A percentile compares a stretch with the other conserved stretches of the same genome.
Conservation (phyloP, 2,797 vertebrate genomes). For the Platyrinchus mystaceus region DNA sequence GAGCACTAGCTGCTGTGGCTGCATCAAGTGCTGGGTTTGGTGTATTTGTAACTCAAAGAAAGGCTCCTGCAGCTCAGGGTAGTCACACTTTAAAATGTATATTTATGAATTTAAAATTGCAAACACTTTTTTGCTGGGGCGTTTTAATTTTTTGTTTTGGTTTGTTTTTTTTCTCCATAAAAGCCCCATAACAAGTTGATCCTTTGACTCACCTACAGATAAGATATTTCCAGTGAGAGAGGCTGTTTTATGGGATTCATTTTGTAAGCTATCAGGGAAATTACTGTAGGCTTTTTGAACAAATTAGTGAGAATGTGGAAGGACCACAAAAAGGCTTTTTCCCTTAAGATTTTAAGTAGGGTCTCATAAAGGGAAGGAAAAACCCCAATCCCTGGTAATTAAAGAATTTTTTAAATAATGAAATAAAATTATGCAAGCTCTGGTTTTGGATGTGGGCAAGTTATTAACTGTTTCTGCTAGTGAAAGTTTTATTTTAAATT, state of each 20-base stretch:
- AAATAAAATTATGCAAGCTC: background rate
- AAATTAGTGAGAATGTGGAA: background rate
- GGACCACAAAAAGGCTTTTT: background rate
- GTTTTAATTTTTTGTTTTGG: background rate
- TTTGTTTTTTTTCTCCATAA: rapidly evolving
- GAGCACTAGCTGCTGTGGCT: background rate
- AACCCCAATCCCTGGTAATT: background rate
- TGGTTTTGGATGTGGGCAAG: background rate
- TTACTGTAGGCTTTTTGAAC: conserved; percentile 26
- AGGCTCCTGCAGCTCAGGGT: background rate
- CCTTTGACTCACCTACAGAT: background rate
- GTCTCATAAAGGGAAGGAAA: background rate
- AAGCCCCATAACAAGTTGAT: background rate
- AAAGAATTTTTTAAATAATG: background rate
- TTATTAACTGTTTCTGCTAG: background rate
- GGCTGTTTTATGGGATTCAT: conserved; percentile 2
- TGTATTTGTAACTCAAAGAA: background rate
- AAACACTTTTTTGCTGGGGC: background rate
- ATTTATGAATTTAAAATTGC: background rate
- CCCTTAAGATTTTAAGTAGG: background rate
- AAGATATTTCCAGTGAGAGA: background rate
- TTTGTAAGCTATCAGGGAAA: conserved; percentile 34
- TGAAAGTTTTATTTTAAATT: background rate
- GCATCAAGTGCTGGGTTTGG: background rate
- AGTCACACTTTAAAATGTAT: background rate